Evolutionary conservation across 2,797 vertebrate species (phyloP), one percentile per base, ranked within the genome.

Genomic region (Todus mexicanus): DNA sequence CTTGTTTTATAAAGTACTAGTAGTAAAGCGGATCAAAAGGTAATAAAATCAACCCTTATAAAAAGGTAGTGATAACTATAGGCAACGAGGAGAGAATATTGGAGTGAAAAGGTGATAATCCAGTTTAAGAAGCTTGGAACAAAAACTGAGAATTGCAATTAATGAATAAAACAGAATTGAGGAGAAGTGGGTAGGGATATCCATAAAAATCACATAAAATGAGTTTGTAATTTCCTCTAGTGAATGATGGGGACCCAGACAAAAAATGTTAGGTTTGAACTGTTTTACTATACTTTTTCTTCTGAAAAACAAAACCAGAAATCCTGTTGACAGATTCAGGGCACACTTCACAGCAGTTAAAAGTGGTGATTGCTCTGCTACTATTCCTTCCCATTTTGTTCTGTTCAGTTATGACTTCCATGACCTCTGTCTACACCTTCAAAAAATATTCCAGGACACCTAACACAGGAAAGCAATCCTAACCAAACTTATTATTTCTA

Each of bases 391-490:
- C 84, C 78, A 47, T 94, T 96, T 93, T 94, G 64, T 90, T 97
- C 93, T 93, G 70, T 93, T 90, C 56, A 31, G 83, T 89, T 94
- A 65, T 73, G 89, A 96, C 96, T 96, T 86, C 70, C 26, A 3
- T 93, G 96, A 97, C 97, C 97, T 96, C 97, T 97, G 97, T 98
- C 98, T 90, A 68, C 97, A 97, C 97, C 96, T 97, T 92, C 93
- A 53, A 82, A 47, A 95, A 92, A 90, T 80, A 94, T 84, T 97
- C 91, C 97, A 97, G 94, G 94, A 97, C 96, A 96, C 91, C 91
- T 96, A 45, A 13, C 47, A 53, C 27, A 87, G 29, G 90, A 92
- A 95, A 91, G 65, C 76, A 54, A 68, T 51, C 93, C 85, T 86
- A 53, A 64, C 26, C 71, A 60, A 78, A 77, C 20, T 54, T 72